A percentile compares a stretch with the other conserved stretches of the same genome.
Evolutionary conservation across 2,113 vertebrate genomes (phyloP).

Genomic region (Anser cygnoides): DNA sequence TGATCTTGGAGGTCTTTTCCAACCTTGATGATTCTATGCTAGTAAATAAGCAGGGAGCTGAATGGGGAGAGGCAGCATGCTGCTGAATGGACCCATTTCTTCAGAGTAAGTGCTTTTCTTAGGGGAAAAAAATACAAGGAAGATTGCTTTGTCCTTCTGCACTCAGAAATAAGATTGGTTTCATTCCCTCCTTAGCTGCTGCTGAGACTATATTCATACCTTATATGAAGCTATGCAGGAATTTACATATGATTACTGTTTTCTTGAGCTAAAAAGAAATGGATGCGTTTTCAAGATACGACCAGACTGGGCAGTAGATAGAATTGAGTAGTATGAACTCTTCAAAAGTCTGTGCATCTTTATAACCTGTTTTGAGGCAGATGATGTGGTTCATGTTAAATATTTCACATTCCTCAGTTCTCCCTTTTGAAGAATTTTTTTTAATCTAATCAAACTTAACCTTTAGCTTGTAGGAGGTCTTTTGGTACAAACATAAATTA

Average conservation of each 20-base stretch:
- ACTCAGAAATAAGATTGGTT: rapidly evolving
- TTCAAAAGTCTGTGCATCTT: background rate
- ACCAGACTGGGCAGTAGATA: conserved; percentile 10
- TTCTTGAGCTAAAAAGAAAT: background rate
- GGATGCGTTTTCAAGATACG: background rate
- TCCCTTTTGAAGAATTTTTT: background rate
- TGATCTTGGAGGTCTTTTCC: no score
- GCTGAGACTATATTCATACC: background rate
- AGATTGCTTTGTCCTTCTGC: background rate
- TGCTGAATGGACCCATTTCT: background rate
- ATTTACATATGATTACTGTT: background rate
- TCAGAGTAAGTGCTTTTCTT: background rate
- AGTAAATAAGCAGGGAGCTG: background rate
- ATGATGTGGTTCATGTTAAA: background rate
- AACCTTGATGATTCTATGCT: no score
- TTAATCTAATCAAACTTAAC: background rate
- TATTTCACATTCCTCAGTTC: background rate
- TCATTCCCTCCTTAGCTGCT: no score
- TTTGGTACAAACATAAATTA: background rate
- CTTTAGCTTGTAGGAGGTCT: background rate
- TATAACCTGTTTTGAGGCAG: background rate
- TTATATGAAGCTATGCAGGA: background rate
- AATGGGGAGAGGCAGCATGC: background rate
- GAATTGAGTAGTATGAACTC: background rate
- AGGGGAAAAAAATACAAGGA: background rate